Conservation (phyloP, 2,888 invertebrate genomes). For the Watsonalla binaria region DNA sequence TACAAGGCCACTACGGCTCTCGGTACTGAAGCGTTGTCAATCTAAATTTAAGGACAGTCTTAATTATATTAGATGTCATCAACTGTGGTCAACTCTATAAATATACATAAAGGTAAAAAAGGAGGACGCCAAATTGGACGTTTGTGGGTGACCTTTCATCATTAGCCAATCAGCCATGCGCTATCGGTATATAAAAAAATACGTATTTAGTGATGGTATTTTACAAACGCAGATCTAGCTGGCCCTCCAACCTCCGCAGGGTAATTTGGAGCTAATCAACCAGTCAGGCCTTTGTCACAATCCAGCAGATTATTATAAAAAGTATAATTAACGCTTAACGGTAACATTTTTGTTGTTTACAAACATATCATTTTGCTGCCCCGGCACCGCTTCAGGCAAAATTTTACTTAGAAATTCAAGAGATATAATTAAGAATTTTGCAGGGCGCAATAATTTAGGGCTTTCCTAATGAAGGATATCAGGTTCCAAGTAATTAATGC, state of each 20-base stretch:
- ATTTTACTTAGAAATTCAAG: slow-evolving; percentile 78
- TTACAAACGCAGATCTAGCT: background rate
- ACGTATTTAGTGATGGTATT: background rate
- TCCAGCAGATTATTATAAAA: slow-evolving; percentile 39
- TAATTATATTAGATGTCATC: too few relatives aligned
- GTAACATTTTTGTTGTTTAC: slow-evolving; percentile 67
- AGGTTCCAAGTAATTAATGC: slow-evolving; percentile 74
- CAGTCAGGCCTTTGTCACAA: slow-evolving; percentile 34
- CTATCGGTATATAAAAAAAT: too few relatives aligned
- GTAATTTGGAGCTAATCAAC: slow-evolving; percentile 23
- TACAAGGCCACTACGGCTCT: too few relatives aligned
- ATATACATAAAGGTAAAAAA: too few relatives aligned
- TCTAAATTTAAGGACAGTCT: too few relatives aligned
- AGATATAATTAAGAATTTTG: slow-evolving; percentile 79
- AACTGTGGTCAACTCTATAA: too few relatives aligned
- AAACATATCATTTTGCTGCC: slow-evolving; percentile 77
- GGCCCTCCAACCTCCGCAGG: slow-evolving; percentile 1
- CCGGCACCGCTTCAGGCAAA: slow-evolving; percentile 62
- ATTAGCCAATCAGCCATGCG: too few relatives aligned
- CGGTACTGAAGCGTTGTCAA: too few relatives aligned
- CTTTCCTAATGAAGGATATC: slow-evolving; percentile 75
- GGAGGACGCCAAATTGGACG: too few relatives aligned
- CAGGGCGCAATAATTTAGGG: slow-evolving; percentile 74
- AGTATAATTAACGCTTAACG: slow-evolving; percentile 65
- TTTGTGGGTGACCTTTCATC: too few relatives aligned